Evolutionary conservation across 2,113 vertebrate species (phyloP).

Genomic region (Uropsilus gracilis): DNA sequence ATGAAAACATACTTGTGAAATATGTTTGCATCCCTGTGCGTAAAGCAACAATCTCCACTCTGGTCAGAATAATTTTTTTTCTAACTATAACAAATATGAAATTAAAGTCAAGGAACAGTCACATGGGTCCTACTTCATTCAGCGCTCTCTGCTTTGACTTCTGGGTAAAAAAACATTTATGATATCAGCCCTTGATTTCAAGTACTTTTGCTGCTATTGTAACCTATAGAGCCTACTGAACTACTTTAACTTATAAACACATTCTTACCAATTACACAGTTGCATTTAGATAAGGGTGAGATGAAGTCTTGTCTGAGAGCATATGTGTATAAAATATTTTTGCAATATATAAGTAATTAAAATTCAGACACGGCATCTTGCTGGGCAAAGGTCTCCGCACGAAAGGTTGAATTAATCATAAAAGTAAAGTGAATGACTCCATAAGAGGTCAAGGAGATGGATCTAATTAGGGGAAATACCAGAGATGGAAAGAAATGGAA

Average conservation of each 20-base stretch:
- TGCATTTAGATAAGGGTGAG: not conserved
- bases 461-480: not conserved
- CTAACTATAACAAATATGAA: not conserved
- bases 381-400: not conserved
- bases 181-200: not conserved
- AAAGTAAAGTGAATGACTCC: slow-evolving; percentile 5
- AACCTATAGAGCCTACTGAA: not conserved
- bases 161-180: not conserved
- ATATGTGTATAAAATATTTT: too few species aligned
- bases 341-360: not conserved
- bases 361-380: not conserved
- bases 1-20: too few species aligned
- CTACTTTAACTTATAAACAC: not conserved
- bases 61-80: not conserved
- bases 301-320: too few species aligned
- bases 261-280: not conserved
- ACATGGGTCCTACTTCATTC: not conserved
- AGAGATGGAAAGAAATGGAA: not conserved
- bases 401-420: slow-evolving; percentile 30
- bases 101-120: not conserved
- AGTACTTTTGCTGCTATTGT: not conserved
- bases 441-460: not conserved
- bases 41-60: not conserved
- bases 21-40: too few species aligned
- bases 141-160: not conserved